Evolutionary conservation across 2,888 invertebrate genomes (phyloP), one percentile per base, ranked within the genome.

Genomic region (Laothoe populi): DNA sequence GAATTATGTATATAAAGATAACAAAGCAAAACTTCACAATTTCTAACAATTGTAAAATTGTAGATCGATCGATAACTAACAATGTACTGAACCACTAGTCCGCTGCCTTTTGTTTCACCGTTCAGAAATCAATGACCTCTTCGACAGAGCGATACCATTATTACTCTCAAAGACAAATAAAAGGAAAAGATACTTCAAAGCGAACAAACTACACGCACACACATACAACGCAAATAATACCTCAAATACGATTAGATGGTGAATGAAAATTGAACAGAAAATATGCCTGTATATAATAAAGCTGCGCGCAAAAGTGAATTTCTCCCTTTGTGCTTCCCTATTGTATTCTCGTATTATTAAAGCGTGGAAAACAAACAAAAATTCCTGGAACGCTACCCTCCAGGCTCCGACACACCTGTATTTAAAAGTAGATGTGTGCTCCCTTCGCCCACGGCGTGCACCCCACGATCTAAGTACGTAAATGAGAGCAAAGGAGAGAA

Each of bases 321-420:
- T 81, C 80, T 78, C 75, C 74, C 79, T 82, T 85, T 84, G 79
- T 83, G 71, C 74, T 69, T 69, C 70, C 74, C 74, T 81, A 78
- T 82, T 79, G 79, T 84, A 75, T 82, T 81, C 83, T 76, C 74
- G 71, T 85, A 84, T 83, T 84, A 86, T 81, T 83, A 83, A 82
- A 80, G 73, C 74, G 74, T 78, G 77, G 44, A 82, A 82, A 84
- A 82, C 75, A 83, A 83, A 82, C 77, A 83, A 81, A 81, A 78
- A 78, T 73, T 72, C 26, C 19, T 7, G 10, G 38, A 13, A 24
- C 45, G 40, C 62, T 26, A 57, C 46, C 40, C 42, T 42, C 42
- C 26, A 46, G 35, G 11, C 57, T 44, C n/a, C 38, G 31, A 57
- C 60, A 61, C 45, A 57, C 13, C 59, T 60, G 57, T 24, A 21